These are phyloP conservation scores for Pachyuromys duprasi DNA, from an alignment of 2,797 vertebrate genomes.

Conservation along the genomic window DNA sequence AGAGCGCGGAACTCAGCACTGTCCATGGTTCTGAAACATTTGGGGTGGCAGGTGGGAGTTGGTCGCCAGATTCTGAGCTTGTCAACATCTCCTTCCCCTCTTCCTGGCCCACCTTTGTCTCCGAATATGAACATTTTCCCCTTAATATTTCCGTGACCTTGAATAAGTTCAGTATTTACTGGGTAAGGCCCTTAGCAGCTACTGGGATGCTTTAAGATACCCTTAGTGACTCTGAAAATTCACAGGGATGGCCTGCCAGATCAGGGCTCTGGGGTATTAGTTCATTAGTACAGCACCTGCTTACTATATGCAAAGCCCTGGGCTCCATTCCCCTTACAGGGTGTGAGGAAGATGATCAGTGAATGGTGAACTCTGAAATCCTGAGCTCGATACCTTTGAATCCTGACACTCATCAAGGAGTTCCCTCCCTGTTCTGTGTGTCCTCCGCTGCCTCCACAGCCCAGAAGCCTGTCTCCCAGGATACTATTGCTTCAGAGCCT, in stretches of 20 bases:
- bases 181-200: neutral
- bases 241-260: neutral
- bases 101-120: neutral
- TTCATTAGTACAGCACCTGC: neutral
- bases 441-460: neutral
- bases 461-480: neutral
- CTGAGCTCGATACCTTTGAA: neutral
- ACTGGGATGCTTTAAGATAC: neutral
- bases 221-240: neutral
- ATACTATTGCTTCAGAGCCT: neutral
- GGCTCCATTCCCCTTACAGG: neutral
- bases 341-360: neutral
- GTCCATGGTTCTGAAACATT: slow-evolving; percentile 2
- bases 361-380: neutral
- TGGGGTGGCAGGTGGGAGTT: neutral
- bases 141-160: slow-evolving; percentile 29
- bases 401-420: neutral
- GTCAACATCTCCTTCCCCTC: neutral
- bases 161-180: slow-evolving; percentile 38
- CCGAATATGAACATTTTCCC: neutral
- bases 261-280: neutral
- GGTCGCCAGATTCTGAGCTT: neutral
- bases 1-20: neutral
- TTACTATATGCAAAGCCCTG: neutral
- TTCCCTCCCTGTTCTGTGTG: neutral